These are phyloP conservation scores for Elachura formosa DNA, from an alignment of 2,113 vertebrate species.

Conservation along the genomic window DNA sequence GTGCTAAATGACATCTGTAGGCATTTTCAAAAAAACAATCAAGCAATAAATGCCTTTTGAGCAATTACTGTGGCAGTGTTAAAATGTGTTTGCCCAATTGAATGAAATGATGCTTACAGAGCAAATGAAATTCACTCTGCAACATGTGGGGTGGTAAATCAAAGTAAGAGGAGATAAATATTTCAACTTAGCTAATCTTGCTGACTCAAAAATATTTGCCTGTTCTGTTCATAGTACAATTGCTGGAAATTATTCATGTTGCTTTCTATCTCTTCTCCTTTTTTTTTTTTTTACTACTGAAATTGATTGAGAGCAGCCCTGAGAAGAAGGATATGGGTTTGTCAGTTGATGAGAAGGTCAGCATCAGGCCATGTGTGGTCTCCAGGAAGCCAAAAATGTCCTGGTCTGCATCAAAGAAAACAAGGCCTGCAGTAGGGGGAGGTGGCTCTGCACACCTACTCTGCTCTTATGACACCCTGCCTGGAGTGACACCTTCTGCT, in stretches of 20 bases:
- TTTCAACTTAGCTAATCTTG: neutral
- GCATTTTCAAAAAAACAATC: neutral
- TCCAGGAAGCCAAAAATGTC: neutral
- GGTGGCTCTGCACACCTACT: neutral
- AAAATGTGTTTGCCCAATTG: neutral
- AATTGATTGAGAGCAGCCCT: neutral
- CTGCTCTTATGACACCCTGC: neutral
- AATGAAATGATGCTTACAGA: neutral
- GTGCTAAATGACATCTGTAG: neutral
- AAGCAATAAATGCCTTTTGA: neutral
- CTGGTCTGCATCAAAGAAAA: neutral
- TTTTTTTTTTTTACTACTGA: neutral
- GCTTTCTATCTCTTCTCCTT: neutral
- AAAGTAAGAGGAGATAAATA: neutral
- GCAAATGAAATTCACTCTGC: neutral
- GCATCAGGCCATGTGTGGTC: neutral
- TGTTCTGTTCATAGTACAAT: neutral
- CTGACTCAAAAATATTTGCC: neutral
- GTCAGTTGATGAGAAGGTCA: neutral
- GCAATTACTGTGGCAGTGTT: neutral
- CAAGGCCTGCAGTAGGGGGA: fast-evolving
- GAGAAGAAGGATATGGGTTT: neutral
- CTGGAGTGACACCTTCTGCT: neutral
- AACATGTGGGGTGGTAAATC: neutral
- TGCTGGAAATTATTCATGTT: conserved; percentile 36